A percentile compares a stretch with the other conserved stretches of the same genome.
Evolutionary conservation across 1,140 invertebrate genomes (phyloP).

Genomic region (Drosophila miranda): DNA sequence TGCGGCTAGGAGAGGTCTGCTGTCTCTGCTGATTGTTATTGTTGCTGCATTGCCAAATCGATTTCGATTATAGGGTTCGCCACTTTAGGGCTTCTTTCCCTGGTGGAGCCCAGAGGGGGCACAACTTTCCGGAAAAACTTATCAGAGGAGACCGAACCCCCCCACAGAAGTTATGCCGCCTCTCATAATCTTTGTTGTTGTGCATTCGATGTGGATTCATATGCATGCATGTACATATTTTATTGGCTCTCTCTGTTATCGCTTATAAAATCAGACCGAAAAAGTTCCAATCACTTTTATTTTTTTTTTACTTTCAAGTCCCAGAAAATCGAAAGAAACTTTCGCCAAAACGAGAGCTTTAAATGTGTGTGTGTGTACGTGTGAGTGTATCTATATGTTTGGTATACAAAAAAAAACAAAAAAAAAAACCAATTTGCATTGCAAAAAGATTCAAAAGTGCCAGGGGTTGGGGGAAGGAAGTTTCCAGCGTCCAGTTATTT

Average conservation of each 20-base stretch:
- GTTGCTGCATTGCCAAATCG: conserved; percentile 62
- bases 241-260: conserved; percentile 51
- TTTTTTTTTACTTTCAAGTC: conserved; percentile 63
- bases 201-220: neutral
- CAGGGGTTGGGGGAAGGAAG: neutral
- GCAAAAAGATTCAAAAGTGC: conserved; percentile 52
- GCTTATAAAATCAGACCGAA: conserved; percentile 55
- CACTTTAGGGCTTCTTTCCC: conserved; percentile 31
- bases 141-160: conserved; percentile 3
- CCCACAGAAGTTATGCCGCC: neutral
- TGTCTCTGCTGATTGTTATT: conserved; percentile 17
- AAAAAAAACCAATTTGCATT: conserved; percentile 70
- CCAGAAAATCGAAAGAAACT: conserved; percentile 57
- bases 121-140: conserved; percentile 31
- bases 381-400: conserved; percentile 27
- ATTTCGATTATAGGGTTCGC: conserved; percentile 56
- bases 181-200: conserved; percentile 21
- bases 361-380: conserved; percentile 14
- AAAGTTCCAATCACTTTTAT: conserved; percentile 76
- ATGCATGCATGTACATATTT: conserved; percentile 41
- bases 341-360: conserved; percentile 37
- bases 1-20: neutral
- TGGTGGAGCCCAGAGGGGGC: neutral
- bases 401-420: conserved; percentile 28
- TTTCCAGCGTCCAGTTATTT: conserved; percentile 47